These are phyloP conservation scores for Melitaea cinxia DNA, from an alignment of 1,140 invertebrate species.

Conservation along the genomic window DNA sequence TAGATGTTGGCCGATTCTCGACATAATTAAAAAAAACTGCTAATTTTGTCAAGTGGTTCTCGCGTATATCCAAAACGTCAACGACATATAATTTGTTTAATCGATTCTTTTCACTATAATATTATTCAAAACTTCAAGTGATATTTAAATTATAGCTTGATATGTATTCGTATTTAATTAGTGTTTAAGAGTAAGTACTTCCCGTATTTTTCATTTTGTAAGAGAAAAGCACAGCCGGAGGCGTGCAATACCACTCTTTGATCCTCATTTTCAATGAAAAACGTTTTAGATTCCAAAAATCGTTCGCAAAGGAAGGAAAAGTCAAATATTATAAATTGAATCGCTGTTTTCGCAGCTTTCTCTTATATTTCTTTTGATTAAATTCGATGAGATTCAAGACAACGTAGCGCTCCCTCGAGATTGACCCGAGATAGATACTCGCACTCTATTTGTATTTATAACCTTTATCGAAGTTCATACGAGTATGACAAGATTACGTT, in stretches of 20 bases:
- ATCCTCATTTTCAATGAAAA: slow-evolving; percentile 25
- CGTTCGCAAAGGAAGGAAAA: slow-evolving; percentile 17
- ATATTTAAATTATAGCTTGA: too few relatives aligned
- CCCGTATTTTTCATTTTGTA: too few relatives aligned
- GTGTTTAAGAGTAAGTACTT: too few relatives aligned
- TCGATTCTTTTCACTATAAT: too few relatives aligned
- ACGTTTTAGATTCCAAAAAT: slow-evolving; percentile 16
- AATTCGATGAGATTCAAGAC: slow-evolving; percentile 40
- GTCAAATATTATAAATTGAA: slow-evolving; percentile 39
- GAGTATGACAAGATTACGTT: slow-evolving; percentile 3
- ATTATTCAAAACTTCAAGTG: too few relatives aligned
- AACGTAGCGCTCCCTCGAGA: slow-evolving; percentile 34
- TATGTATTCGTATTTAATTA: too few relatives aligned
- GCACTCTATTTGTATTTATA: slow-evolving; percentile 48
- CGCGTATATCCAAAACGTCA: too few relatives aligned
- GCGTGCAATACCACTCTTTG: slow-evolving; percentile 13
- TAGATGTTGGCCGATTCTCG: slow-evolving; percentile 8
- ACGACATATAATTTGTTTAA: too few relatives aligned
- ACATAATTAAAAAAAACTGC: too few relatives aligned
- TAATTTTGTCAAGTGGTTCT: too few relatives aligned
- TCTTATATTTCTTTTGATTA: slow-evolving; percentile 43
- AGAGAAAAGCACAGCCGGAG: too few relatives aligned
- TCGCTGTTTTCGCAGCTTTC: slow-evolving; percentile 34
- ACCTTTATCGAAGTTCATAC: slow-evolving; percentile 17
- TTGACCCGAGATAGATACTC: slow-evolving; percentile 31